These are phyloP conservation scores for Laticauda colubrina DNA, from an alignment of 2,113 vertebrate genomes.

Conservation along the genomic window DNA sequence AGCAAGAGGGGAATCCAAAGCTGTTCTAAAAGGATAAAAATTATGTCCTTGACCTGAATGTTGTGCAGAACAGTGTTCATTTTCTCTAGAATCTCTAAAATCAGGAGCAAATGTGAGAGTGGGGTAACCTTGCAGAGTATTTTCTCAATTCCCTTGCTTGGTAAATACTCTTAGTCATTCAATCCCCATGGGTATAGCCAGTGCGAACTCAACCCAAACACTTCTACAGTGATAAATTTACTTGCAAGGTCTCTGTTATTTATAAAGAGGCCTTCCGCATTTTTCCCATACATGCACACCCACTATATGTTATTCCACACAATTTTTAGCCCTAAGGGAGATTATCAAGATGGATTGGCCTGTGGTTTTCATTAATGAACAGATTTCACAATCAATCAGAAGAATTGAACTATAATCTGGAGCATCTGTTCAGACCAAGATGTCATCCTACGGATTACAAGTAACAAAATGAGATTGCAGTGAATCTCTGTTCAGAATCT, in stretches of 20 bases:
- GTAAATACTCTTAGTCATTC: neutral
- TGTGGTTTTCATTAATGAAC: neutral
- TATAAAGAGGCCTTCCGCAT: neutral
- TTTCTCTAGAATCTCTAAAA: neutral
- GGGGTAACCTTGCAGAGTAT: neutral
- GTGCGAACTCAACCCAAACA: neutral
- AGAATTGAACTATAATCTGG: neutral
- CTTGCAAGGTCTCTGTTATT: neutral
- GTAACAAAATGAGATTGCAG: neutral
- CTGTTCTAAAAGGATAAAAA: neutral
- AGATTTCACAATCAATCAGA: neutral
- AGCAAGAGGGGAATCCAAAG: neutral
- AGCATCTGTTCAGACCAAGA: neutral
- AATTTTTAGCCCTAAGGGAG: neutral
- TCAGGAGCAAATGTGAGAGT: neutral
- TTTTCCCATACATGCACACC: neutral
- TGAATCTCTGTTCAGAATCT: neutral
- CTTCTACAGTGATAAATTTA: neutral
- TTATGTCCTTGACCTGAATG: neutral
- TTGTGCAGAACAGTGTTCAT: neutral
- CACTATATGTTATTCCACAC: neutral
- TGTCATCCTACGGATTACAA: neutral
- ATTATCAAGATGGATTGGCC: neutral
- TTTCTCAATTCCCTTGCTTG: neutral
- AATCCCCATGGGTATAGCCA: neutral